Percentiles rank a stretch among this genome's conserved stretches.
These are phyloP conservation scores for Hypomecis atomaria DNA, from an alignment of 2,888 invertebrate species.

Conservation along the genomic window DNA sequence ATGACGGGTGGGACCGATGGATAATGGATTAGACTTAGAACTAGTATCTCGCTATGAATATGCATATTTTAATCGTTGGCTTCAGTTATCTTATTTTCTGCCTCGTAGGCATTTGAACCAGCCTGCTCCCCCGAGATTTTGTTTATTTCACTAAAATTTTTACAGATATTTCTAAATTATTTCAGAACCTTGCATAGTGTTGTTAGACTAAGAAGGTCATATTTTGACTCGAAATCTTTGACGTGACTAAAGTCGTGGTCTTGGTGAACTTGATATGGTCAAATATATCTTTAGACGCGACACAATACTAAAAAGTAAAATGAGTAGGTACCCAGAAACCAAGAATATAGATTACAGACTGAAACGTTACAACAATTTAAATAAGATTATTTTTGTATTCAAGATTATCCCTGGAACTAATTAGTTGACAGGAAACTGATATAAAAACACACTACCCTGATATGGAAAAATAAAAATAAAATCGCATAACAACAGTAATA, in stretches of 20 bases:
- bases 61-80: not conserved
- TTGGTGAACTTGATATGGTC: no score
- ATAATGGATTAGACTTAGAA: slow-evolving; percentile 30
- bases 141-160: no score
- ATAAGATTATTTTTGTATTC: not conserved
- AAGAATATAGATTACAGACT: not conserved
- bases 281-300: not conserved
- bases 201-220: no score
- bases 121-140: no score
- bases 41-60: slow-evolving; percentile 1
- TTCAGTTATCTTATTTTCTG: not conserved
- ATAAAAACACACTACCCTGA: slow-evolving; percentile 3
- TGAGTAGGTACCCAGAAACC: no score
- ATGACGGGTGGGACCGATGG: slow-evolving; percentile 31
- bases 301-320: no score
- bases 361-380: not conserved
- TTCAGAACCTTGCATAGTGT: no score
- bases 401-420: slow-evolving; percentile 19
- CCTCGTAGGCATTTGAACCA: not conserved
- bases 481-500: not conserved
- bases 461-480: not conserved
- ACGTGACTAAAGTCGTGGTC: no score
- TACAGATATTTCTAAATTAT: no score
- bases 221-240: no score
- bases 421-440: slow-evolving; percentile 19